A percentile compares a stretch with the other conserved stretches of the same genome.
phyloP scores from a whole-genome alignment of 2,113 vertebrate species.

The Aramus guarauna region DNA sequence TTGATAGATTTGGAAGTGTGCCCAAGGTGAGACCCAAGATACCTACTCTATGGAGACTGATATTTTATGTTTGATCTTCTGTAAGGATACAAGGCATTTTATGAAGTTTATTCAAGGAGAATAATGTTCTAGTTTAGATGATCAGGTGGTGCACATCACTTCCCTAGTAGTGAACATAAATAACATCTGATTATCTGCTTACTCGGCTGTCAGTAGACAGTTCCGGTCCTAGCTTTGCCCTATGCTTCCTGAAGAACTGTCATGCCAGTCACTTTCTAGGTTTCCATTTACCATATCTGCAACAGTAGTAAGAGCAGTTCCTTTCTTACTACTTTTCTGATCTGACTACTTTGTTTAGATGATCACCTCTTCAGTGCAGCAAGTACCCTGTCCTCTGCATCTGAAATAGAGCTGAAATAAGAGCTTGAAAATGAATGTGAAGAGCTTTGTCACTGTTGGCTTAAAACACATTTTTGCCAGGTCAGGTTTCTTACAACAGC shows the following conservation, averaged over 20 bases:
- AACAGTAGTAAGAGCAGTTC: not conserved
- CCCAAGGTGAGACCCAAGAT: not conserved
- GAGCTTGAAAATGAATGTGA: not conserved
- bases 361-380: not conserved
- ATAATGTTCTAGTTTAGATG: not conserved
- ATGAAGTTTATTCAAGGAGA: not conserved
- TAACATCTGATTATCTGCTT: not conserved
- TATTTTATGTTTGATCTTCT: not conserved
- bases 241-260: not conserved
- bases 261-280: not conserved
- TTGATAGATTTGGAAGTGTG: not conserved
- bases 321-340: not conserved
- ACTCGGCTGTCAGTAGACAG: not conserved
- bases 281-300: not conserved
- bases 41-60: not conserved
- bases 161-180: not conserved
- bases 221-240: not conserved
- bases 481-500: not conserved
- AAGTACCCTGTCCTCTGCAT: not conserved
- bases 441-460: not conserved
- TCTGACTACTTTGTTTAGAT: not conserved
- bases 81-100: not conserved
- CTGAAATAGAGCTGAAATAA: not conserved
- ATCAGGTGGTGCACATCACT: not conserved
- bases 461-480: not conserved